Conservation (phyloP, 2,113 vertebrate genomes). For the Nanorana parkeri region DNA sequence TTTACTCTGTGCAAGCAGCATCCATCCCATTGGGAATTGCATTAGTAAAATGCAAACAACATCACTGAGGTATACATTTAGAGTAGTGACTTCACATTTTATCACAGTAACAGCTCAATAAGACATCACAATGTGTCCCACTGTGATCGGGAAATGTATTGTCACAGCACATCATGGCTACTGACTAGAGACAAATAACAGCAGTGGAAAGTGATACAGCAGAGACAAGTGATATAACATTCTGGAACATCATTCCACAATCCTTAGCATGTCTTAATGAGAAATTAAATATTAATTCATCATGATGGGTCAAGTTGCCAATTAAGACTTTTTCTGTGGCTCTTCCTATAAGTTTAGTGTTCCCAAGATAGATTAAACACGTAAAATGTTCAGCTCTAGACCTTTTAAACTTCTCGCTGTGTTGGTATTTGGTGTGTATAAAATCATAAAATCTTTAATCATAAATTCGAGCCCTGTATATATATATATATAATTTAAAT, state of each 20-base stretch:
- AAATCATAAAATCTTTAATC: no score
- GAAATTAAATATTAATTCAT: conserved; percentile 49
- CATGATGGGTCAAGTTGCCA: conserved; percentile 1
- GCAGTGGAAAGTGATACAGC: neutral
- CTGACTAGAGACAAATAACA: conserved; percentile 19
- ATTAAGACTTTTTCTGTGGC: neutral
- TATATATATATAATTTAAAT: no score
- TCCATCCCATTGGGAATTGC: neutral
- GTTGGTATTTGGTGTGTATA: no score
- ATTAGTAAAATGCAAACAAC: conserved; percentile 20
- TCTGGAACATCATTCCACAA: neutral
- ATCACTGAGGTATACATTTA: conserved; percentile 9
- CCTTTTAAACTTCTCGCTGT: neutral
- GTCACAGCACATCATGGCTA: neutral
- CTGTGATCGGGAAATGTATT: neutral
- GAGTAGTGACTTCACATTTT: conserved; percentile 21
- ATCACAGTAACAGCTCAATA: neutral
- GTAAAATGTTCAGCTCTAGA: neutral
- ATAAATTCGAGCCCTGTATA: no score
- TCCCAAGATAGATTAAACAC: neutral
- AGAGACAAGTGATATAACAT: neutral
- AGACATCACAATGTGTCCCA: neutral
- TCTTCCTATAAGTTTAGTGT: neutral
- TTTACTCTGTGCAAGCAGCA: conserved; percentile 30
- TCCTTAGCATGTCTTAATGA: conserved; percentile 10